phyloP scores from a whole-genome alignment of 2,113 vertebrate genomes.

The Thomomys bottae region DNA sequence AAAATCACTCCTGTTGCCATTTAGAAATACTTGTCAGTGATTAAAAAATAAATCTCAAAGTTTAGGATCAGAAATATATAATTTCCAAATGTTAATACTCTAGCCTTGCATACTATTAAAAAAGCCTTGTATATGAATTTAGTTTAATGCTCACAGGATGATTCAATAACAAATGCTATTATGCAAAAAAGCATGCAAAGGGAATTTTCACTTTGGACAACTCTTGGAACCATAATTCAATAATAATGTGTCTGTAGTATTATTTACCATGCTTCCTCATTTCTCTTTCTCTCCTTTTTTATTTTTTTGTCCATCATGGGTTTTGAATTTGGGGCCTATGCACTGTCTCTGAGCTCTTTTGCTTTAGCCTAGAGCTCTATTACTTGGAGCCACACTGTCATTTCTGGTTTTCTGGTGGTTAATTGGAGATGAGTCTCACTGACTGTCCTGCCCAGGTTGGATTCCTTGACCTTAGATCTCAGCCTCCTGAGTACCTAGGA shows the following conservation, averaged over 20 bases:
- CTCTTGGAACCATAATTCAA: background rate
- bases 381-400: no score
- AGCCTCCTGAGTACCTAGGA: no score
- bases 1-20: background rate
- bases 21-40: background rate
- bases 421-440: no score
- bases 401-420: no score
- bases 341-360: no score
- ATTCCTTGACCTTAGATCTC: no score
- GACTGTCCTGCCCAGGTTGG: no score
- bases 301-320: no score
- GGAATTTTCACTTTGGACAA: slow-evolving; percentile 10
- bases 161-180: slow-evolving; percentile 8
- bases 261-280: slow-evolving; percentile 44
- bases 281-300: background rate
- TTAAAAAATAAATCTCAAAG: slow-evolving; percentile 49
- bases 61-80: slow-evolving; percentile 14
- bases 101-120: background rate
- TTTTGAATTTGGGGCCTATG: no score
- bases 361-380: no score
- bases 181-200: background rate
- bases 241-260: background rate
- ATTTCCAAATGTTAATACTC: slow-evolving; percentile 26
- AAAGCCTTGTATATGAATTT: background rate
- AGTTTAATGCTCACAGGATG: background rate